Conservation (phyloP, 2,888 invertebrate genomes). For the Neoitamus cyanurus region DNA sequence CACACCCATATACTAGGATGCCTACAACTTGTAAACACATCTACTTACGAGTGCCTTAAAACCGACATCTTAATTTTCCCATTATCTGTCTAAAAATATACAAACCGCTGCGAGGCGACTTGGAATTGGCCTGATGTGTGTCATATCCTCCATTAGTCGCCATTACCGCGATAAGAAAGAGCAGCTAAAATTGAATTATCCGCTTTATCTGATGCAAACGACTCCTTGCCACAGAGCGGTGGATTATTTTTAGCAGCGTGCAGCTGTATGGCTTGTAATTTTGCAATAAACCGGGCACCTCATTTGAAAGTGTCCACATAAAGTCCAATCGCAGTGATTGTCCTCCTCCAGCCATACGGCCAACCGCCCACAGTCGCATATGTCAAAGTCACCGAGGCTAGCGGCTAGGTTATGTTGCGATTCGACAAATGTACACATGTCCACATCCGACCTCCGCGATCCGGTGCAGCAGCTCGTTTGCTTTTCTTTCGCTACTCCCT, state of each 20-base stretch:
- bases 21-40: neutral
- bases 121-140: neutral
- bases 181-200: conserved; percentile 1
- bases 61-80: neutral
- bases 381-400: neutral
- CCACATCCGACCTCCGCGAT: neutral
- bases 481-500: neutral
- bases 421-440: neutral
- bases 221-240: neutral
- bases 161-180: neutral
- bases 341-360: neutral
- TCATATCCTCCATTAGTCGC: neutral
- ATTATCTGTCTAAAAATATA: neutral
- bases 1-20: too few species aligned
- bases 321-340: neutral
- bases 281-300: neutral
- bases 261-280: neutral
- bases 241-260: neutral
- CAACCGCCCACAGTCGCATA: neutral
- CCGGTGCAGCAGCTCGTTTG: neutral
- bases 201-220: neutral
- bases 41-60: neutral
- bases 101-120: neutral
- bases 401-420: neutral
- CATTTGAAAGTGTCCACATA: neutral